phyloP scores from a whole-genome alignment of 2,888 invertebrate genomes.

The Onthophagus sagittarius region DNA sequence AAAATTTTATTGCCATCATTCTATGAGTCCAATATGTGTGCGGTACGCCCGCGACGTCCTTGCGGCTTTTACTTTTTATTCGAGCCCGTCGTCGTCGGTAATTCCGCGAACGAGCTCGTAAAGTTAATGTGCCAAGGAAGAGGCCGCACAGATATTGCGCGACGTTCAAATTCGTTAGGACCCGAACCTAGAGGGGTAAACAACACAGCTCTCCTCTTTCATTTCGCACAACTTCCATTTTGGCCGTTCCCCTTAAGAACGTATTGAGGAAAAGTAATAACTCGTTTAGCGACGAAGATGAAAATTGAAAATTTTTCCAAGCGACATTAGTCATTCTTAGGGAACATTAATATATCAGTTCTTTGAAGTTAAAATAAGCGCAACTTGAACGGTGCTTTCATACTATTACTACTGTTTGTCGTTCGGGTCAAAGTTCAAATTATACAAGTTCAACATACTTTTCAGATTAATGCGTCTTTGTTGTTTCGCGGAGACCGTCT shows the following conservation, averaged over 20 bases:
- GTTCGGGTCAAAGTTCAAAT: constrained; percentile 24
- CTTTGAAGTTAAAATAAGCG: not conserved
- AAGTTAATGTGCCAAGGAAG: not conserved
- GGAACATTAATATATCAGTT: not conserved
- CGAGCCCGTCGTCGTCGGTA: not conserved
- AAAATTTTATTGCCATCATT: constrained; percentile 21
- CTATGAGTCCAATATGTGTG: constrained; percentile 11
- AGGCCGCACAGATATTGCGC: not conserved
- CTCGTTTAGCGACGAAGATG: not conserved
- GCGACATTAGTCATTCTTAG: not conserved
- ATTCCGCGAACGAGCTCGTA: not conserved
- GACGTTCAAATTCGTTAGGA: not conserved
- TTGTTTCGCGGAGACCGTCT: constrained; percentile 14
- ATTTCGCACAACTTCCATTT: not conserved
- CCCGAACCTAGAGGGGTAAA: not conserved
- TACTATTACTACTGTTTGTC: not conserved
- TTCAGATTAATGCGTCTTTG: constrained; percentile 27
- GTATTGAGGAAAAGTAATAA: not conserved
- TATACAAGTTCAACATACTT: constrained; percentile 25
- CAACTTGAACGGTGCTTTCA: not conserved
- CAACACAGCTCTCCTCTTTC: not conserved
- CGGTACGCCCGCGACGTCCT: not conserved
- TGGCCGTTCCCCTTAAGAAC: too few relatives aligned
- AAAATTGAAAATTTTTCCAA: not conserved
- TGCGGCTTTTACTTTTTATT: not conserved